These are phyloP conservation scores for Eilema sororculum DNA, from an alignment of 2,888 invertebrate species.

Conservation along the genomic window DNA sequence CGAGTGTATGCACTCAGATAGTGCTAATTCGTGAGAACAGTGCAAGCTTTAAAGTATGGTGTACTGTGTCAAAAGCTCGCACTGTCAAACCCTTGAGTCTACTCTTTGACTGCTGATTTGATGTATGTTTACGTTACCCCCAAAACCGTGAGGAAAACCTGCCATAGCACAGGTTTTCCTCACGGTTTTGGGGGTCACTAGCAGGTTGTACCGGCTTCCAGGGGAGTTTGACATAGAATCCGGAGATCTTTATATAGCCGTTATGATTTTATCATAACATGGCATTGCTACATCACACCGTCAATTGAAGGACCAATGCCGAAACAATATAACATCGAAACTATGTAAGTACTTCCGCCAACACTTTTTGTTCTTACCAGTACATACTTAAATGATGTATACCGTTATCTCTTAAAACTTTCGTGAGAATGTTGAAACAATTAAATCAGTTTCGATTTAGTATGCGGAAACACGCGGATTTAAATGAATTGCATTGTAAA, in stretches of 20 bases:
- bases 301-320: constrained; percentile 54
- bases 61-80: too few species aligned
- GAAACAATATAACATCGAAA: constrained; percentile 64
- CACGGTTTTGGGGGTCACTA: neutral
- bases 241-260: neutral
- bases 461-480: constrained; percentile 49
- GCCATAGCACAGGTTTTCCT: too few species aligned
- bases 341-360: constrained; percentile 61
- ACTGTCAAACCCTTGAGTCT: too few species aligned
- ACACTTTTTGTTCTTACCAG: constrained; percentile 59
- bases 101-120: neutral
- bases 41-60: too few species aligned
- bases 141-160: neutral
- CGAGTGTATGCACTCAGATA: too few species aligned
- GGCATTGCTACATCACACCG: neutral
- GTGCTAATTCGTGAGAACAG: too few species aligned
- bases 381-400: constrained; percentile 56
- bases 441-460: constrained; percentile 54
- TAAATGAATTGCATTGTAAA: constrained; percentile 55
- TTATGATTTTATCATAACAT: neutral
- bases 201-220: too few species aligned
- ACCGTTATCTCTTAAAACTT: constrained; percentile 65
- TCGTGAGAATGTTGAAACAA: constrained; percentile 62
- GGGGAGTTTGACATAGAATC: neutral
- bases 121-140: neutral